These are phyloP conservation scores for Phrynosoma platyrhinos DNA, from an alignment of 2,113 vertebrate species.

Conservation along the genomic window DNA sequence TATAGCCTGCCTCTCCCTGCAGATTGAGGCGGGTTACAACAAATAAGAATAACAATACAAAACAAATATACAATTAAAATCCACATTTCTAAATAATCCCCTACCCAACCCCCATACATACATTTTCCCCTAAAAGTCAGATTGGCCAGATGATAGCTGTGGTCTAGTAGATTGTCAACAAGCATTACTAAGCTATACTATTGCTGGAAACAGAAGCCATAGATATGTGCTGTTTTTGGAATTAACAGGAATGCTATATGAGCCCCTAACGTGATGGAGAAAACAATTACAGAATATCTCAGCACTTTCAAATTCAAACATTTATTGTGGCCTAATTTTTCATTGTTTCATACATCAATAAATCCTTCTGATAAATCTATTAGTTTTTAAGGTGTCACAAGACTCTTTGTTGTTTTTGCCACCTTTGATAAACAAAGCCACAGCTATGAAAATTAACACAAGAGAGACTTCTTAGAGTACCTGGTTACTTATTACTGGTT, in stretches of 20 bases:
- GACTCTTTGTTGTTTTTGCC: background rate
- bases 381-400: background rate
- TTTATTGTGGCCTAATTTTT: background rate
- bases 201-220: background rate
- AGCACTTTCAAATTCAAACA: background rate
- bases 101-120: too few relatives aligned
- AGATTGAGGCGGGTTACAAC: too few relatives aligned
- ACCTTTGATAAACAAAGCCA: background rate
- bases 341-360: background rate
- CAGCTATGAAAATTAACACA: background rate
- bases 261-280: background rate
- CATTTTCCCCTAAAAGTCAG: background rate
- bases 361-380: background rate
- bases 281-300: background rate
- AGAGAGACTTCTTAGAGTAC: background rate
- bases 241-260: background rate
- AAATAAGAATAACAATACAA: too few relatives aligned
- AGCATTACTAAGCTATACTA: background rate
- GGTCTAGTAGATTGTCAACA: too few relatives aligned
- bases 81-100: too few relatives aligned
- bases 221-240: background rate
- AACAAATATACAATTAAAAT: too few relatives aligned
- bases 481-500: background rate
- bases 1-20: too few relatives aligned
- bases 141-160: background rate